A percentile compares a stretch with the other conserved stretches of the same genome.
These are phyloP conservation scores for Colius striatus DNA, from an alignment of 2,113 vertebrate species.

Conservation along the genomic window DNA sequence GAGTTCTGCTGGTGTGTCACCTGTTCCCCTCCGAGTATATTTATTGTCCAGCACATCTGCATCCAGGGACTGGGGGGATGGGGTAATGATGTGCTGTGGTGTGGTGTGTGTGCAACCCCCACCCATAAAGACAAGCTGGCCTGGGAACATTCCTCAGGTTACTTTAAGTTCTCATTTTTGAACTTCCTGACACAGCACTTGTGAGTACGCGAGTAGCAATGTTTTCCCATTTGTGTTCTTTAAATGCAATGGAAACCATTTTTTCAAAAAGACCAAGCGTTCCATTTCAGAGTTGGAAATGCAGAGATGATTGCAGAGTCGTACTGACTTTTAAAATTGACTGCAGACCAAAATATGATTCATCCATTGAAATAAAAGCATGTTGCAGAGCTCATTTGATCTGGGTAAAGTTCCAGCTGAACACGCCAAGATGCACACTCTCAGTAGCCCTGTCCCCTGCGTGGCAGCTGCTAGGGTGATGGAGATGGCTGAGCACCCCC, in stretches of 20 bases:
- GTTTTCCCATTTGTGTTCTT: constrained; percentile 44
- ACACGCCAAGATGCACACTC: not conserved
- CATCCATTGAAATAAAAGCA: not conserved
- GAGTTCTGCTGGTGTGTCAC: constrained; percentile 28
- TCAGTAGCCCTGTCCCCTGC: not conserved
- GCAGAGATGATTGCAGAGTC: constrained; percentile 21
- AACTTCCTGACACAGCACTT: constrained; percentile 43
- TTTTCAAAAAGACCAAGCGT: not conserved
- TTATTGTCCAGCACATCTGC: constrained; percentile 1
- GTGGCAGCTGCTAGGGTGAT: not conserved
- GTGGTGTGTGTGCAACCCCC: not conserved
- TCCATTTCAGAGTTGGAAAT: not conserved
- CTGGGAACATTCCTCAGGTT: constrained; percentile 8
- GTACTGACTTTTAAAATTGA: not conserved
- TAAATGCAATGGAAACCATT: constrained; percentile 37
- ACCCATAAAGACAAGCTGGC: not conserved
- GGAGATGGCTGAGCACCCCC: not conserved
- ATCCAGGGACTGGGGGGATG: not conserved
- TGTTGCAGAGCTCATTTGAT: not conserved
- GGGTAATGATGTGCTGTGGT: no score
- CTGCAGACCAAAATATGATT: constrained; percentile 20
- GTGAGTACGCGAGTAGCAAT: not conserved
- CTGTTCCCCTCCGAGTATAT: not conserved
- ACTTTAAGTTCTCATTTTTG: not conserved
- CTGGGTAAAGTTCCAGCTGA: not conserved